Evolutionary conservation across 2,888 invertebrate species (phyloP).

Genomic region (Mimachlamys varia): DNA sequence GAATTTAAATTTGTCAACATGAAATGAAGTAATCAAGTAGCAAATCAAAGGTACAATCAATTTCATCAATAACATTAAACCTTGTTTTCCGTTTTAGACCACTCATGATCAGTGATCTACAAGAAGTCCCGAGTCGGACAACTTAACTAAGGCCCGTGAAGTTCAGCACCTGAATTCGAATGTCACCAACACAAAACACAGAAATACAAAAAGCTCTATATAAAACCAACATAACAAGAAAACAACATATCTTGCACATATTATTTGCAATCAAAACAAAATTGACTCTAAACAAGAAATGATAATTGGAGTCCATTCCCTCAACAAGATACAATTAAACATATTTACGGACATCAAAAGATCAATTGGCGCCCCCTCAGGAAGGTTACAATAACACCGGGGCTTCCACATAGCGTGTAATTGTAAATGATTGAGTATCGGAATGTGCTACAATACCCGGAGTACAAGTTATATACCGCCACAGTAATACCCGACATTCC

Average conservation of each 20-base stretch:
- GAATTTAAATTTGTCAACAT: no score
- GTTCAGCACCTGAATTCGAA: background rate
- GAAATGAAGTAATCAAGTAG: no score
- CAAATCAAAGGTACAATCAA: no score
- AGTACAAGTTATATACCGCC: background rate
- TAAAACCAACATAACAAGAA: background rate
- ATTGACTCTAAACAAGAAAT: slow-evolving; percentile 6
- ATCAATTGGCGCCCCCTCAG: background rate
- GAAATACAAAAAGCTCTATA: background rate
- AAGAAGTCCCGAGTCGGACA: no score
- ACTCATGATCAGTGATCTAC: no score
- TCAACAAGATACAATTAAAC: slow-evolving; percentile 6
- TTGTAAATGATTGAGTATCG: background rate
- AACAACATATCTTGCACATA: background rate
- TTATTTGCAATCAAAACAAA: background rate
- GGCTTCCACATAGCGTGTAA: background rate
- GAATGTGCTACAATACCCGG: slow-evolving; percentile 5
- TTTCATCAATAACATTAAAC: no score
- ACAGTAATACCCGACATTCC: slow-evolving; percentile 4
- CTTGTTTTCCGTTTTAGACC: no score
- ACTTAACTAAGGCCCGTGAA: no score
- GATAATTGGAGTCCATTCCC: background rate
- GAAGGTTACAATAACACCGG: slow-evolving; percentile 10
- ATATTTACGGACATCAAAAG: background rate
- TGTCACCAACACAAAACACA: background rate